Evolutionary conservation across 2,113 vertebrate genomes (phyloP), one percentile per base, ranked within the genome.

Genomic region (Spilogale gracilis): DNA sequence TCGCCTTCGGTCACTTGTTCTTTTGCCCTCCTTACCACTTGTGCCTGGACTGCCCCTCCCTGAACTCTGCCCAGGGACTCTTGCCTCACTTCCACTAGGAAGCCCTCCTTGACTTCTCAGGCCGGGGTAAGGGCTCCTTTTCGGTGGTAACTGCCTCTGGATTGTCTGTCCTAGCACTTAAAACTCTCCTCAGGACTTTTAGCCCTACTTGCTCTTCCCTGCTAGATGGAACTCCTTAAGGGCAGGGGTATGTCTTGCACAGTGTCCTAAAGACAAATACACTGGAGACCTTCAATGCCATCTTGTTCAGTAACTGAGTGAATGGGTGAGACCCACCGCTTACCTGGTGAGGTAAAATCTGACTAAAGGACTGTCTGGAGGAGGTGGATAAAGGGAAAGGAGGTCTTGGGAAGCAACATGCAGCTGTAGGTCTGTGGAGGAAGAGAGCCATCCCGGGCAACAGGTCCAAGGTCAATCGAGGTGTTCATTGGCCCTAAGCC

Each of bases 1-100:
- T 50, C 0, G 0, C 8, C 58, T 14, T 27, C 6, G 0, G 6
- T 48, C 69, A n/a, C 17, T 38, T 1, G 0, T 52, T 74, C 21
- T 4, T 50, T 52, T 18, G 21, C 21, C 1, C 16, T 58, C 25
- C 38, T 78, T 1, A 2, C 76, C 54, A 20, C 1, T n/a, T 3
- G 0, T 56, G 67, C 48, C 56, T 14, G 7, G 48, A 60, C 4
- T 0, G 18, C 58, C 50, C 74, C 78, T 76, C 6, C n/a, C 69
- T 81, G 54, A 23, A 1, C 38, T 38, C 56, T 79, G 87, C 73
- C 78, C 0, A 17, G 12, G 1, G 9, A 14, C 93, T 74, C 74
- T 65, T 65, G 73, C 60, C 85, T 67, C 58, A 7, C 61, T 63
- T 56, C 50, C 9, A 0, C 45, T 23, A 0, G 11, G 58, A 88